These are phyloP conservation scores for Telenomus remus DNA, from an alignment of 1,140 invertebrate species.

Conservation along the genomic window DNA sequence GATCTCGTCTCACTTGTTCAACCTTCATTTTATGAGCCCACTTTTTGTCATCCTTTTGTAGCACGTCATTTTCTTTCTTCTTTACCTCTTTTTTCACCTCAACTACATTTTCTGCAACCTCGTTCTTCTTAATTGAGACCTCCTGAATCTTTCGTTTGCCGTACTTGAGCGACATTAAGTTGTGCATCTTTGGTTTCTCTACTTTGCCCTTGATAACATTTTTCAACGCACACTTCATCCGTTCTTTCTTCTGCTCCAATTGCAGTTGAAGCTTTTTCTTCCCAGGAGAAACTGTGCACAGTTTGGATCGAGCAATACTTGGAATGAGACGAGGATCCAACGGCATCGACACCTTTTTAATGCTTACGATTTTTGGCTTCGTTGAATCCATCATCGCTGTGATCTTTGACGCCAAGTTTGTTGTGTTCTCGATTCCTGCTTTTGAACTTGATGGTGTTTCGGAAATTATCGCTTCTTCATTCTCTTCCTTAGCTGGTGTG, in stretches of 20 bases:
- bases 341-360: conserved; percentile 39
- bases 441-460: conserved; percentile 71
- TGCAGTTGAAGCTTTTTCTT: conserved; percentile 20
- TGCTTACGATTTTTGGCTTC: conserved; percentile 41
- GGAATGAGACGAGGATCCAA: conserved; percentile 35
- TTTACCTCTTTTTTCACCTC: conserved; percentile 3
- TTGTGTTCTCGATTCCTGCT: conserved; percentile 61
- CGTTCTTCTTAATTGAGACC: not conserved
- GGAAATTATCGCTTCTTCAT: conserved; percentile 63
- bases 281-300: conserved; percentile 11
- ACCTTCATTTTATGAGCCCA: conserved; percentile 62
- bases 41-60: conserved; percentile 41
- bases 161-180: conserved; percentile 14
- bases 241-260: conserved; percentile 33
- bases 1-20: conserved; percentile 69
- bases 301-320: conserved; percentile 24
- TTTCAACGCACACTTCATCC: conserved; percentile 26
- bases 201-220: not conserved
- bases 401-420: conserved; percentile 67
- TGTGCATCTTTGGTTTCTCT: conserved; percentile 24
- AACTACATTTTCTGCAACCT: not conserved
- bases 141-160: conserved; percentile 7
- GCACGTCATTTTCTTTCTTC: not conserved
- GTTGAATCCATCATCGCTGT: conserved; percentile 57
- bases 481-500: conserved; percentile 69